phyloP scores from a whole-genome alignment of 2,888 invertebrate species.

The Sarcophaga carnaria region DNA sequence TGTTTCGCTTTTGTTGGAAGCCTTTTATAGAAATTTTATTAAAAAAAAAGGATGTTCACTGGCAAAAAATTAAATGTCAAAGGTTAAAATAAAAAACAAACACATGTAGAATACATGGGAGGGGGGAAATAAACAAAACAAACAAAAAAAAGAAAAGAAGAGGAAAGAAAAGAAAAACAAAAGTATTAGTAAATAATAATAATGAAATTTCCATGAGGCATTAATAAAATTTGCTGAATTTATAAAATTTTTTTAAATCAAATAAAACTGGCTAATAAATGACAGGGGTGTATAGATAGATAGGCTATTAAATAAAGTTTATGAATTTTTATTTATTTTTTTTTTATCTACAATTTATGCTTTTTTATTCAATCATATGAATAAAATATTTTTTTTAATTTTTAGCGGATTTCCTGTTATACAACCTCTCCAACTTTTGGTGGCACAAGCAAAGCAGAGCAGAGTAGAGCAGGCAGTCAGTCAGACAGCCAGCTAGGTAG shows the following conservation, averaged over 20 bases:
- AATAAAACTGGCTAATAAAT: constrained; percentile 12
- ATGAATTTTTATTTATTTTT: neutral
- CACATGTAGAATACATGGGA: neutral
- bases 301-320: constrained; percentile 1
- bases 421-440: constrained; percentile 46
- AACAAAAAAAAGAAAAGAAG: neutral
- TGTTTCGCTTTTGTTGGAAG: neutral
- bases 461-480: constrained; percentile 1
- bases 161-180: neutral
- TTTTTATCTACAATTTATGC: constrained; percentile 30
- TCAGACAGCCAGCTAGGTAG: constrained; percentile 32
- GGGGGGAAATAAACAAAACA: neutral
- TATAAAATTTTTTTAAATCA: neutral
- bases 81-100: constrained; percentile 53
- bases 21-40: constrained; percentile 28
- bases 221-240: constrained; percentile 28
- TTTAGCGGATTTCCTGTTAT: constrained; percentile 67
- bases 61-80: constrained; percentile 50
- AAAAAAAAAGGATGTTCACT: constrained; percentile 30
- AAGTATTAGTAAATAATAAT: neutral
- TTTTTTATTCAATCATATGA: constrained; percentile 21
- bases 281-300: too few species aligned
- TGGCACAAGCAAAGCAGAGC: constrained; percentile 25
- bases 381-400: constrained; percentile 32
- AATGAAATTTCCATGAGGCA: neutral